Conservation (phyloP, 2,113 vertebrate species). For the Epinephelus cyanopodus region DNA sequence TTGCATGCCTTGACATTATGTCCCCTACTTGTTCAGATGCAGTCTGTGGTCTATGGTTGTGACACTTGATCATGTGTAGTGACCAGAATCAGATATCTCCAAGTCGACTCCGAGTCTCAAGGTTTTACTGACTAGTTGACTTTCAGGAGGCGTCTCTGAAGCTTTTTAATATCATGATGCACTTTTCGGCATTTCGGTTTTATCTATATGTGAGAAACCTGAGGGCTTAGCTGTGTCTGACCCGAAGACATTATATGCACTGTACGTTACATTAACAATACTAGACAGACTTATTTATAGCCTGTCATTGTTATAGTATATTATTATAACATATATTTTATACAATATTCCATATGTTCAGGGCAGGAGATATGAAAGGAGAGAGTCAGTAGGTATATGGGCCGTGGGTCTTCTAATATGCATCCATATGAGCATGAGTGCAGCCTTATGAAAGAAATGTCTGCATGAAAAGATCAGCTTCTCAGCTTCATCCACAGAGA, state of each 20-base stretch:
- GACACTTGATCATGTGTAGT: no score
- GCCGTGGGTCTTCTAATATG: not conserved
- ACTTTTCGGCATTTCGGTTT: no score
- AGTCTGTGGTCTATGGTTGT: no score
- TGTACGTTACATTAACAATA: not conserved
- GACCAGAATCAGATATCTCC: no score
- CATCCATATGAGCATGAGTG: conserved; percentile 11
- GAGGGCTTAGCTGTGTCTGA: not conserved
- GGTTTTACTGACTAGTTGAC: not conserved
- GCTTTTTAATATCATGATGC: not conserved
- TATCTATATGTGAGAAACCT: not conserved
- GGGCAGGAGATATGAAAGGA: not conserved
- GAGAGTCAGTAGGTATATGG: not conserved
- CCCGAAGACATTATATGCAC: not conserved
- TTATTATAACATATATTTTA: not conserved
- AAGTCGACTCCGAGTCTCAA: not conserved
- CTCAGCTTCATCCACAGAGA: not conserved
- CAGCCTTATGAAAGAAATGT: conserved; percentile 15
- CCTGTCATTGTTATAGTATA: not conserved
- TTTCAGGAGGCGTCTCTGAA: not conserved
- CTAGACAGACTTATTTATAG: not conserved
- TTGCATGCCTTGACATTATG: no score
- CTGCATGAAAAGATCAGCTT: not conserved
- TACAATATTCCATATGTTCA: not conserved
- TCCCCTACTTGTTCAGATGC: no score